Base-by-base conservation (phyloP, 2,797 vertebrate genomes). In the Tokudaia tokunoshimensis region DNA sequence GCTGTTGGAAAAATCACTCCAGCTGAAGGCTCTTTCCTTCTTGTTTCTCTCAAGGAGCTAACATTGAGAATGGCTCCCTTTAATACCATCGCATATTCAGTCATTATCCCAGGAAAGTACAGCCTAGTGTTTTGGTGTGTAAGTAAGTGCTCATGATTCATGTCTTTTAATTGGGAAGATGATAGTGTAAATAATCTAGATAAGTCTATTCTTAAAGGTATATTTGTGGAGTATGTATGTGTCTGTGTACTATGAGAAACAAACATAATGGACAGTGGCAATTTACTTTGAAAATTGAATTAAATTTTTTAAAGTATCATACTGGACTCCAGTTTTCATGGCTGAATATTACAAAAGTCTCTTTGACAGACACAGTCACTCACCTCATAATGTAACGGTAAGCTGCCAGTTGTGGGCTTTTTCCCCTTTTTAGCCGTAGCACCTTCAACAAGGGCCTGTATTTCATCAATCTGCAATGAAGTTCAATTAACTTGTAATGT, bases 311-410 rank as follows among this genome's bases (percentile, higher is more conserved):
- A 92, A 22, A 61, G 55, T 34, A 50, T 79, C 47, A 31, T 63
- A 29, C 89, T 74, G n/a, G 72, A 81, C 14, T 22, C 92, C 9
- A 47, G 4, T n/a, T 83, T 37, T 89, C 12, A 12, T 90, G 94
- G 90, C 81, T 50, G 63, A 85, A 85, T 47, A 67, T 37, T 29
- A 29, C 37, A 82, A 92, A 82, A 93, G 75, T 65, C 1, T 95
- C 29, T 84, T 70, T 11, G 94, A 74, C 29, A 67, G 19, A 17
- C 20, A 0, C 12, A 88, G 83, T 84, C 70, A 98, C 99, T 63
- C 97, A 99, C 99, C 98, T 99, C 99, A 74, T 97, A 92, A 96
- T 97, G 98, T 89, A 98, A 15, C 1, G 99, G 98, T 26, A 63
- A 4, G 29, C 61, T 87, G 96, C 93, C 1, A 0, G 12, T 26